Evolutionary conservation across 2,113 vertebrate species (phyloP), one percentile per base, ranked within the genome.

Genomic region (Entomyzon cyanotis): DNA sequence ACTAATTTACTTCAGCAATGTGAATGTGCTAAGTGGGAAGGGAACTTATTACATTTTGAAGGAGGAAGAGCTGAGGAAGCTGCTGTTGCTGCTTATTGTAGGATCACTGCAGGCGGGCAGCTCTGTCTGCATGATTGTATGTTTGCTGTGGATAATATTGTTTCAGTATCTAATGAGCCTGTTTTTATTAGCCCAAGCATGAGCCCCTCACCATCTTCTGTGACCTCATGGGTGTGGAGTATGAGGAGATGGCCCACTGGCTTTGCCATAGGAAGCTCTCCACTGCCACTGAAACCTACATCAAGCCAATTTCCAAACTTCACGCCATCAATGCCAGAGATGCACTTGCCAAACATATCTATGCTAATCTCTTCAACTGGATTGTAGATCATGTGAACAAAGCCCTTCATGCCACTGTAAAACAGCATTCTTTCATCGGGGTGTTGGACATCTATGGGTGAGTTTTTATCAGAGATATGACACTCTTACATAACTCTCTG

Each of bases 361-460:
- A 99, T 52, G 99, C 99, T 80, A 99, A 99, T 80, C 99, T 99
- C 69, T 99, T 99, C 90, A 99, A 97, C 98, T 99, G 99, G 99
- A 99, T 99, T 77, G 99, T 99, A 19, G 98, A 98, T 89, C 99
- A 99, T 6, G 99, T 99, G 94, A 99, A 99, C 97, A 98, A 98
- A 96, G 99, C 99, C 9, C 98, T 99, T 37, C 98, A 99, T 10
- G 98, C 99, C 39, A 97, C 98, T 58, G 76, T 99, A 56, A 99
- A 99, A 47, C 99, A 99, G 90, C 98, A 99, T 96, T 99, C 99
- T 27, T 99, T 99, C 91, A 99, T 99, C 21, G 99, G 99, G 2
- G 99, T 99, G 42, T 97, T 99, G 8, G 99, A 99, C 96, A 99
- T 99, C 93, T 99, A 99, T 5, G 99, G 99, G 99, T 99, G 88